These are phyloP conservation scores for Trididemnum miniatum DNA, from an alignment of 23 tunicate species.

Conservation along the genomic window DNA sequence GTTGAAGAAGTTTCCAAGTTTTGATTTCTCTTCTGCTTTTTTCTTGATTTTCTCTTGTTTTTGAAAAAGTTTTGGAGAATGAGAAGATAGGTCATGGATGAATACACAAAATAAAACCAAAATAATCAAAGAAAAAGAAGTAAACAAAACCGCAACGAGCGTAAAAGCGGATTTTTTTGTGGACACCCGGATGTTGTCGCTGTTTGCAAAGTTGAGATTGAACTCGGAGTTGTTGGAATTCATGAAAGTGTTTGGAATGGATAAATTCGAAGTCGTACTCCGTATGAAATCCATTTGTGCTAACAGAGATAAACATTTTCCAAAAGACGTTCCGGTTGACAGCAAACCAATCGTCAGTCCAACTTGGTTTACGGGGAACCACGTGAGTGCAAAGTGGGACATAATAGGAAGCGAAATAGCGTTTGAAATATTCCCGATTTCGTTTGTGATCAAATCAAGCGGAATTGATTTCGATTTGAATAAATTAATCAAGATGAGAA, in stretches of 20 bases:
- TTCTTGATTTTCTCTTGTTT: background rate
- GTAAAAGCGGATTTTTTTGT: background rate
- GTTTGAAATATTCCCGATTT: background rate
- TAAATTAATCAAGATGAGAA: too few relatives aligned
- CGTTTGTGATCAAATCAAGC: too few relatives aligned
- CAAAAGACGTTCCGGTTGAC: background rate
- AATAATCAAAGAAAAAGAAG: background rate
- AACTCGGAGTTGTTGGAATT: too few relatives aligned
- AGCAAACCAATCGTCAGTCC: background rate
- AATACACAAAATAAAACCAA: background rate
- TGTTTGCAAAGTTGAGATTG: too few relatives aligned
- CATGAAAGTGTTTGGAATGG: too few relatives aligned
- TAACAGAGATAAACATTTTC: background rate
- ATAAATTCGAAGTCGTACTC: too few relatives aligned
- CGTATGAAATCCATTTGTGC: too few relatives aligned
- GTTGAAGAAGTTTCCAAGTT: background rate
- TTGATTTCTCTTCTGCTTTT: background rate
- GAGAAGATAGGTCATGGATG: background rate
- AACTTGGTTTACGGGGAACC: background rate
- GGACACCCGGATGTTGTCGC: too few relatives aligned
- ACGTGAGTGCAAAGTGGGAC: background rate
- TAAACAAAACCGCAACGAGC: too few relatives aligned
- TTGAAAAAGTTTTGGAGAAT: background rate
- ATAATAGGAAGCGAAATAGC: background rate
- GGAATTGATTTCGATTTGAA: too few relatives aligned